Percentiles rank a stretch among this genome's conserved stretches.
Conservation (phyloP, 2,113 vertebrate species). For the Riparia riparia region DNA sequence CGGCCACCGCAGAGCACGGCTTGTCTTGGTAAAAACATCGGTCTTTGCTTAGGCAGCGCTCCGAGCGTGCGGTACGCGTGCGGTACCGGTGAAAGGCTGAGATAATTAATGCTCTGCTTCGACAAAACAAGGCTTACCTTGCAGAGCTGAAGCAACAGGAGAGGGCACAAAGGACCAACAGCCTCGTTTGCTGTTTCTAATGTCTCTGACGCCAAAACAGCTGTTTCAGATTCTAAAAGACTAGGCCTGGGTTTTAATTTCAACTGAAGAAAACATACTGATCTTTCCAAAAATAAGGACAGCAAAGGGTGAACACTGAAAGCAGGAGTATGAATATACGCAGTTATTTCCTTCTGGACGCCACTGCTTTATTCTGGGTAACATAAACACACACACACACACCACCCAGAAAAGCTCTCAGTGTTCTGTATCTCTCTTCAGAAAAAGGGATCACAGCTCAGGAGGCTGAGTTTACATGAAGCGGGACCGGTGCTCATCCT, state of each 20-base stretch:
- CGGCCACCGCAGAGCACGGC: rapidly evolving
- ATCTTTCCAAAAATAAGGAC: not conserved
- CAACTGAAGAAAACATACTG: not conserved
- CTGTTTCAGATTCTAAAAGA: not conserved
- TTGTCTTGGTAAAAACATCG: rapidly evolving
- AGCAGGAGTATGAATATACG: rapidly evolving
- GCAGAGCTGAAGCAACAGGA: not conserved
- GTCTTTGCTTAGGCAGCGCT: not conserved
- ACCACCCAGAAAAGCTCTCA: not conserved
- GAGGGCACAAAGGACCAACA: not conserved
- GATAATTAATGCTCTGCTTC: not conserved
- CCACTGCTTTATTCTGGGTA: not conserved
- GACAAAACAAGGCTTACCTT: not conserved
- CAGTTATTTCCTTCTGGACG: not conserved
- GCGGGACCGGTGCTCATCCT: no score
- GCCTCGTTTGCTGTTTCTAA: not conserved
- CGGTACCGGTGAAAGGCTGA: not conserved
- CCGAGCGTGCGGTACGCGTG: rapidly evolving
- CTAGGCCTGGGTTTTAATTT: not conserved
- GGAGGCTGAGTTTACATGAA: not conserved
- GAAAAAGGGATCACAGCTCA: not conserved
- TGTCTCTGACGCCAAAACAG: not conserved
- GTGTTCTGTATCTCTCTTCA: not conserved
- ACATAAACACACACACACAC: not conserved
- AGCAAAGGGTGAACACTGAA: not conserved